Conservation (phyloP, 2,113 vertebrate species). For the Apodemus sylvaticus region DNA sequence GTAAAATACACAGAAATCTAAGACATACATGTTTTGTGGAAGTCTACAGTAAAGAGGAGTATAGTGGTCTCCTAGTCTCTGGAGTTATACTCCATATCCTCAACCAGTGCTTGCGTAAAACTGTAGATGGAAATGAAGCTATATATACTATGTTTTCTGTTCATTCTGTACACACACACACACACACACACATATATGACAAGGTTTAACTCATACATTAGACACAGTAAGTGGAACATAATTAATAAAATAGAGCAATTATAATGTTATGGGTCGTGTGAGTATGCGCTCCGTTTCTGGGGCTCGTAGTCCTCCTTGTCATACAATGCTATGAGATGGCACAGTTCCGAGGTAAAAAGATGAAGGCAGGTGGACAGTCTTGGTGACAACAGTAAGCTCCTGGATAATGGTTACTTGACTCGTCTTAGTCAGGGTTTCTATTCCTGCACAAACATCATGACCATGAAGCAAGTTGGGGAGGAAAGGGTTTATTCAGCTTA, state of each 20-base stretch:
- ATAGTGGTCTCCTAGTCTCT: background rate
- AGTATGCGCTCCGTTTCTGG: background rate
- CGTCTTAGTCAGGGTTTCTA: too few relatives aligned
- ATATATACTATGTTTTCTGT: background rate
- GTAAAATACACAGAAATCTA: background rate
- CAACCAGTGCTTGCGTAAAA: background rate
- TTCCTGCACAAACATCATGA: too few relatives aligned
- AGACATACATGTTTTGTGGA: background rate
- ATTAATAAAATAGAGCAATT: background rate
- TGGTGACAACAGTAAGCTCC: background rate
- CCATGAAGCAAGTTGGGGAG: too few relatives aligned
- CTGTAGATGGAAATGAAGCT: background rate
- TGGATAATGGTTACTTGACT: background rate
- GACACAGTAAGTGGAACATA: background rate
- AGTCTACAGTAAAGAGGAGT: background rate
- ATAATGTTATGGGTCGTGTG: too few relatives aligned
- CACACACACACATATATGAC: too few relatives aligned
- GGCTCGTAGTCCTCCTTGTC: background rate
- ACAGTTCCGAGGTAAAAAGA: too few relatives aligned
- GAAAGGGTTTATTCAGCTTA: too few relatives aligned
- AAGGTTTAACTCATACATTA: background rate
- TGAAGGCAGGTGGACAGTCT: background rate
- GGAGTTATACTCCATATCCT: background rate
- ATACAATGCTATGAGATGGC: background rate
- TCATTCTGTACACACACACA: too few relatives aligned